Conservation (phyloP, 2,797 vertebrate genomes). For the Eospalax fontanierii region DNA sequence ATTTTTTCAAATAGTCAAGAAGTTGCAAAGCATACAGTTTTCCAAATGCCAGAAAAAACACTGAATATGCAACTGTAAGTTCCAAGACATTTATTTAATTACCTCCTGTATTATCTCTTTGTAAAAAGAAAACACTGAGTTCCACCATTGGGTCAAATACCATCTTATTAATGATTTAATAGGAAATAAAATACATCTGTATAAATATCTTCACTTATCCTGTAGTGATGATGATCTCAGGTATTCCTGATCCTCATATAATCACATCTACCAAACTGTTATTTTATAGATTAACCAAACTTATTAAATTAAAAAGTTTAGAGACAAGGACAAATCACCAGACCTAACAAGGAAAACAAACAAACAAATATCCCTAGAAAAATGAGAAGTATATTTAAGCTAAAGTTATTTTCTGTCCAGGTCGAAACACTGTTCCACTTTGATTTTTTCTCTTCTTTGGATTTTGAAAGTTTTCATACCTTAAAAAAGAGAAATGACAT, state of each 20-base stretch:
- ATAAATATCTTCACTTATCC: slow-evolving; percentile 80
- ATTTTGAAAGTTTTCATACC: slow-evolving; percentile 94
- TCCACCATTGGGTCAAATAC: slow-evolving; percentile 29
- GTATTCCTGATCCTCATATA: slow-evolving; percentile 79
- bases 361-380: background rate
- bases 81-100: slow-evolving; percentile 63
- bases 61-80: slow-evolving; percentile 23
- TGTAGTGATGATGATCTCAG: slow-evolving; percentile 79
- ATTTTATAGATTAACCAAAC: slow-evolving; percentile 83
- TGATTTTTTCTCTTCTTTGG: slow-evolving; percentile 90
- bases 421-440: slow-evolving; percentile 88
- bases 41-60: slow-evolving; percentile 31
- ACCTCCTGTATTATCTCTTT: slow-evolving; percentile 3
- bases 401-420: slow-evolving; percentile 96
- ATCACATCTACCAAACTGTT: slow-evolving; percentile 79
- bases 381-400: slow-evolving; percentile 88
- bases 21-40: slow-evolving; percentile 53
- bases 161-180: slow-evolving; percentile 86
- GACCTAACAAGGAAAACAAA: background rate
- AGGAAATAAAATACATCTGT: slow-evolving; percentile 83
- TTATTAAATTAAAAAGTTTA: slow-evolving; percentile 81
- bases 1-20: slow-evolving; percentile 58
- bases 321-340: slow-evolving; percentile 64
- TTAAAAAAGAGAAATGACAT: slow-evolving; percentile 84
- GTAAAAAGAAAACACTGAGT: slow-evolving; percentile 64